These are phyloP conservation scores for Anastrepha obliqua DNA, from an alignment of 1,140 invertebrate genomes.

Conservation along the genomic window DNA sequence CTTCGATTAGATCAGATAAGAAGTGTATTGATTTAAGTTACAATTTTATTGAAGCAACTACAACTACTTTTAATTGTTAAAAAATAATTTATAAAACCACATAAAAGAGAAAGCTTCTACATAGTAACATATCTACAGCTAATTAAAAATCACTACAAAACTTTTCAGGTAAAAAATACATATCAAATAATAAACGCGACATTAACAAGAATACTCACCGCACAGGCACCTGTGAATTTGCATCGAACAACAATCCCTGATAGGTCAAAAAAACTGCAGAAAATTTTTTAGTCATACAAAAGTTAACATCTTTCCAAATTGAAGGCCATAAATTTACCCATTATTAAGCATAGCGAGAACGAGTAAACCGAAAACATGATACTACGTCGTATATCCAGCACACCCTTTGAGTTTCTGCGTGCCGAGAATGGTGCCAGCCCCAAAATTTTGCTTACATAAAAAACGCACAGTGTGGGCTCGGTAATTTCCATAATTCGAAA, in stretches of 20 bases:
- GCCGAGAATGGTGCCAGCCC: slow-evolving; percentile 75
- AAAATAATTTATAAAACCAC: too few relatives aligned
- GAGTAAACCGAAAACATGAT: slow-evolving; percentile 75
- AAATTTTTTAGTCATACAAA: background rate
- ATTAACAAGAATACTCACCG: slow-evolving; percentile 64
- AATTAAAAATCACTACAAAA: background rate
- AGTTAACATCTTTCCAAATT: background rate
- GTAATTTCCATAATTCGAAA: slow-evolving; percentile 67
- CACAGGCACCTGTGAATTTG: slow-evolving; percentile 68
- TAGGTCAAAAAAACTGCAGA: slow-evolving; percentile 67
- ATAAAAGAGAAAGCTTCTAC: background rate
- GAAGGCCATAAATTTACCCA: slow-evolving; percentile 61
- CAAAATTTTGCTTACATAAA: slow-evolving; percentile 75
- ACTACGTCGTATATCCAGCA: slow-evolving; percentile 74
- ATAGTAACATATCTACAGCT: too few relatives aligned
- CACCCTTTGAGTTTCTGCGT: slow-evolving; percentile 61
- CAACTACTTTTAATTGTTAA: too few relatives aligned
- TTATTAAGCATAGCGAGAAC: slow-evolving; percentile 65
- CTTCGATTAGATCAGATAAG: too few relatives aligned
- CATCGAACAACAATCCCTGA: slow-evolving; percentile 69
- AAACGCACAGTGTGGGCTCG: slow-evolving; percentile 68
- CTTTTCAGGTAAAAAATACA: background rate
- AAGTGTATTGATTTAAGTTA: background rate
- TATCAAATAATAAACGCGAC: background rate
- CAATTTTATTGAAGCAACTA: too few relatives aligned